phyloP scores from a whole-genome alignment of 2,888 invertebrate genomes.

The Piscicola geometra region DNA sequence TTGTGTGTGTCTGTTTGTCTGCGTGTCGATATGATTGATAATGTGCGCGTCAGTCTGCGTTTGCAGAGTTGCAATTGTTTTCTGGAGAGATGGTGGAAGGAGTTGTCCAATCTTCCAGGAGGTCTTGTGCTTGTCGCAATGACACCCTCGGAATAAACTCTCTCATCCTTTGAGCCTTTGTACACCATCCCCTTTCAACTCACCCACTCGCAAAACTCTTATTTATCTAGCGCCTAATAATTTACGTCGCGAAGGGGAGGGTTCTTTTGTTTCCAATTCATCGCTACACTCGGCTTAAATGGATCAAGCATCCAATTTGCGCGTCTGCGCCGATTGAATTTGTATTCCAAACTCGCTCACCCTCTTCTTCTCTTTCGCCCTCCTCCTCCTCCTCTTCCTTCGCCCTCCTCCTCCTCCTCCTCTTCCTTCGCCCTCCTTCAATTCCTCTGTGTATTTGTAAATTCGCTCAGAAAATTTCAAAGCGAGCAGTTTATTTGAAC shows the following conservation, averaged over 20 bases:
- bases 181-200: too few relatives aligned
- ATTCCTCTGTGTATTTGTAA: neutral
- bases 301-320: slow-evolving; percentile 7
- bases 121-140: too few relatives aligned
- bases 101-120: too few relatives aligned
- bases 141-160: too few relatives aligned
- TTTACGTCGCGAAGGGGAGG: too few relatives aligned
- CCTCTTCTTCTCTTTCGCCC: neutral
- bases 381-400: too few relatives aligned
- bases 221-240: too few relatives aligned
- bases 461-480: neutral
- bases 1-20: slow-evolving; percentile 10
- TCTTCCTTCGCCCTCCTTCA: neutral
- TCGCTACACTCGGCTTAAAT: neutral
- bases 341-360: slow-evolving; percentile 7
- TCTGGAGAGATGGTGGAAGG: too few relatives aligned
- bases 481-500: too few relatives aligned
- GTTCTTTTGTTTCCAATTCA: slow-evolving; percentile 7
- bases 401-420: neutral
- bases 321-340: slow-evolving; percentile 7
- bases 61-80: too few relatives aligned
- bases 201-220: too few relatives aligned
- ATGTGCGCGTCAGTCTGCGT: neutral
- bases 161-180: too few relatives aligned
- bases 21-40: slow-evolving; percentile 7